These are phyloP conservation scores for Hydropsyche tenuis DNA, from an alignment of 1,140 invertebrate genomes.

Conservation along the genomic window DNA sequence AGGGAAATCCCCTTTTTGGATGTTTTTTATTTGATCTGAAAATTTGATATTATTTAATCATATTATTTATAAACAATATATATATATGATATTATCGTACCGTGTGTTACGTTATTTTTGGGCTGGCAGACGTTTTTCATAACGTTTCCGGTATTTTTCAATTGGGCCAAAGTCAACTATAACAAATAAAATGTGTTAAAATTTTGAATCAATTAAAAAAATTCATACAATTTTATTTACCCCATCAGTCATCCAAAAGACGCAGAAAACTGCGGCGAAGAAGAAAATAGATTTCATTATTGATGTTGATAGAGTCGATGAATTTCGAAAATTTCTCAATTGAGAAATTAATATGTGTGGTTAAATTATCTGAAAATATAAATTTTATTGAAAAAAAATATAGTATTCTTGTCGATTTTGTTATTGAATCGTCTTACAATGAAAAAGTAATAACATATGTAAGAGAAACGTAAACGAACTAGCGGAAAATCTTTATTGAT, in stretches of 20 bases:
- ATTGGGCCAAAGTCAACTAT: slow-evolving; percentile 53
- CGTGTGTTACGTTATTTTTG: slow-evolving; percentile 53
- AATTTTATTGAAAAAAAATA: too few species aligned
- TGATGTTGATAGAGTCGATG: too few species aligned
- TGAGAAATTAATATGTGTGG: too few species aligned
- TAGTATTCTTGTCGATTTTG: too few species aligned
- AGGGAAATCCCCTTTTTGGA: slow-evolving; percentile 45
- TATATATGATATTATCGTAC: slow-evolving; percentile 41
- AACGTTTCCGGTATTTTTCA: slow-evolving; percentile 52
- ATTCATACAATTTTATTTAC: slow-evolving; percentile 8
- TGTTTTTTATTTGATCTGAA: slow-evolving; percentile 47
- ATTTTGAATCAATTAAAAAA: too few species aligned
- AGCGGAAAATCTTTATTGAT: not conserved
- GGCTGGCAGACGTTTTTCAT: slow-evolving; percentile 54
- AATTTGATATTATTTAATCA: slow-evolving; percentile 24
- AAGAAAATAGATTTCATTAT: slow-evolving; percentile 3
- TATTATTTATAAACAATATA: not conserved
- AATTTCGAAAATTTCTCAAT: too few species aligned
- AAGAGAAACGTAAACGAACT: too few species aligned
- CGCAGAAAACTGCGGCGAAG: not conserved
- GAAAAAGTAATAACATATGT: too few species aligned
- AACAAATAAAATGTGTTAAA: slow-evolving; percentile 38
- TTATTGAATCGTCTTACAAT: too few species aligned
- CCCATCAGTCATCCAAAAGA: not conserved
- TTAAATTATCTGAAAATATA: too few species aligned